Percentiles rank a stretch among this genome's conserved stretches.
Evolutionary conservation across 2,888 invertebrate species (phyloP).

Genomic region (Penaeus monodon): DNA sequence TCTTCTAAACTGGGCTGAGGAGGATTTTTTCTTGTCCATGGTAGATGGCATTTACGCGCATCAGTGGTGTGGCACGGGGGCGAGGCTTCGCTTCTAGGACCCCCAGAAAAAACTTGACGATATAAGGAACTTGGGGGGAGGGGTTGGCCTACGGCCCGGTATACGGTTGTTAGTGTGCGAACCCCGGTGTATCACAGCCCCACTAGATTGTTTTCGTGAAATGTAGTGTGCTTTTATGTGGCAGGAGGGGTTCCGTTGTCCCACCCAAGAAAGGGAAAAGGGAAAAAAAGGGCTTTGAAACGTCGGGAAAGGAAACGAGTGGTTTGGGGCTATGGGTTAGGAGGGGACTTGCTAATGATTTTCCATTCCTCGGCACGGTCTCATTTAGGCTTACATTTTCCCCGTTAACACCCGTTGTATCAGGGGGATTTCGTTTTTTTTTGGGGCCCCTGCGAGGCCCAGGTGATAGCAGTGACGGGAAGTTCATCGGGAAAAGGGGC

Average conservation of each 20-base stretch:
- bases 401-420: background rate
- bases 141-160: conserved; percentile 43
- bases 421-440: background rate
- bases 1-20: conserved; percentile 28
- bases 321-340: no score
- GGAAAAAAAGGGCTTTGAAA: no score
- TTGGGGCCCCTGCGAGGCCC: background rate
- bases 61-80: background rate
- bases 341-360: no score
- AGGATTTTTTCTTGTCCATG: conserved; percentile 6
- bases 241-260: no score
- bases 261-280: no score
- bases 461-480: conserved; percentile 2
- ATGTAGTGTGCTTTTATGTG: background rate
- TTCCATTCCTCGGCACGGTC: no score
- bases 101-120: background rate
- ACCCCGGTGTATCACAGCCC: conserved; percentile 8
- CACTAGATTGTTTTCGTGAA: background rate
- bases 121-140: background rate
- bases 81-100: background rate
- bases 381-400: no score
- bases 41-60: background rate
- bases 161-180: conserved; percentile 22
- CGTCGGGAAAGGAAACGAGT: no score
- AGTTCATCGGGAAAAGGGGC: background rate